These are phyloP conservation scores for Cyclura pinguis DNA, from an alignment of 2,797 vertebrate genomes.

Conservation along the genomic window DNA sequence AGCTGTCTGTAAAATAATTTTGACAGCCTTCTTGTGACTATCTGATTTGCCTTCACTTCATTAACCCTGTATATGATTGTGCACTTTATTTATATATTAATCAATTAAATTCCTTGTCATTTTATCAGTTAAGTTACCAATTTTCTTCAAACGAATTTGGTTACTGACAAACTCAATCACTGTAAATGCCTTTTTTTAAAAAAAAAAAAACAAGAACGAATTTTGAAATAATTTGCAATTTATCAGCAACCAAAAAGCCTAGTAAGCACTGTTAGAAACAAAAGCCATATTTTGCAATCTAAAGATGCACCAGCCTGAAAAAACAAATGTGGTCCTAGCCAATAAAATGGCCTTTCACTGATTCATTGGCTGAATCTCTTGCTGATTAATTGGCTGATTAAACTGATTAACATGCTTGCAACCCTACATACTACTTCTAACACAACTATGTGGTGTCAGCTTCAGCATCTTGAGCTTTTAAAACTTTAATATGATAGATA, in stretches of 20 bases:
- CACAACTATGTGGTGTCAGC: conserved; percentile 32
- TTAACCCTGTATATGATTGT: background rate
- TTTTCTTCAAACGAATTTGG: background rate
- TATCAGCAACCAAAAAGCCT: background rate
- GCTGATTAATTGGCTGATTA: conserved; percentile 3
- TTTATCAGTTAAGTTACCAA: background rate
- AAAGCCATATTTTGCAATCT: conserved; percentile 14
- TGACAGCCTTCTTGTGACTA: no score
- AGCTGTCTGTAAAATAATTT: background rate
- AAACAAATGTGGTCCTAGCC: background rate
- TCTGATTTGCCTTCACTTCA: background rate
- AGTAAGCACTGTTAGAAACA: background rate
- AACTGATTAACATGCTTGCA: conserved; percentile 14
- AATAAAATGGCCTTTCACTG: background rate
- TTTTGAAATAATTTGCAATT: background rate
- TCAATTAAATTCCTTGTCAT: background rate
- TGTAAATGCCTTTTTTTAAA: background rate
- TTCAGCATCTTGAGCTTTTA: conserved; percentile 64
- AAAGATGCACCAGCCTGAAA: background rate
- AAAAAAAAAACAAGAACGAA: background rate
- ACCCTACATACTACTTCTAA: background rate
- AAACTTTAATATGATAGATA: conserved; percentile 75
- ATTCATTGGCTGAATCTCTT: background rate
- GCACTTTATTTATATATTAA: background rate
- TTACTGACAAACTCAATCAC: conserved; percentile 12